Evolutionary conservation across 2,888 invertebrate genomes (phyloP).

Genomic region (Lingula anatina): DNA sequence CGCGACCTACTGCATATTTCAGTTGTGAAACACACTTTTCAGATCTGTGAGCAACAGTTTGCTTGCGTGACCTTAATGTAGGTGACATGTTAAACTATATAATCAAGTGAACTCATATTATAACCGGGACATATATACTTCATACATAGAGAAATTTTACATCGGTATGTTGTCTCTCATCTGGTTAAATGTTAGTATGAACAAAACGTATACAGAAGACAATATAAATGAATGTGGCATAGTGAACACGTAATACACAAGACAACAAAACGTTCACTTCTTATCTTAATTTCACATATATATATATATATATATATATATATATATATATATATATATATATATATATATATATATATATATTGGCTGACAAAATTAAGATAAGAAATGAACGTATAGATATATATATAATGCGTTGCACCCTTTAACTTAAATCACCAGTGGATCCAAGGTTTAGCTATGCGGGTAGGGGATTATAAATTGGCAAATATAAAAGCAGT

Average conservation of each 20-base stretch:
- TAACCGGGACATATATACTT: no score
- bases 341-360: slow-evolving; percentile 3
- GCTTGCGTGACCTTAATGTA: no score
- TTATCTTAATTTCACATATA: neutral
- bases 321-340: slow-evolving; percentile 3
- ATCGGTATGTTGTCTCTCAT: no score
- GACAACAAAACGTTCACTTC: neutral
- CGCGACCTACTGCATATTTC: no score
- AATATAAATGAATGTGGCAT: neutral
- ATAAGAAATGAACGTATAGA: neutral
- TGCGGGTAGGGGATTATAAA: no score
- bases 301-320: slow-evolving; percentile 3
- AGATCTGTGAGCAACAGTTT: no score
- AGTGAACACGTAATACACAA: neutral
- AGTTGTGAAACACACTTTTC: no score
- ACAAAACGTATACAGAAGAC: neutral
- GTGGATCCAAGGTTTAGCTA: no score
- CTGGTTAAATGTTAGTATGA: neutral
- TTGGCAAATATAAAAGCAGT: neutral
- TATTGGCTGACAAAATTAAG: neutral
- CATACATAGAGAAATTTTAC: no score
- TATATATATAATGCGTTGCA: neutral
- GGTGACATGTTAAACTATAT: no score
- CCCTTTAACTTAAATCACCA: neutral
- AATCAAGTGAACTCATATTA: no score